Percentiles rank a stretch among this genome's conserved stretches.
Evolutionary conservation across 53 echinoderm and acorn worm species (phyloP).

Genomic region (Actinopyga echinites): DNA sequence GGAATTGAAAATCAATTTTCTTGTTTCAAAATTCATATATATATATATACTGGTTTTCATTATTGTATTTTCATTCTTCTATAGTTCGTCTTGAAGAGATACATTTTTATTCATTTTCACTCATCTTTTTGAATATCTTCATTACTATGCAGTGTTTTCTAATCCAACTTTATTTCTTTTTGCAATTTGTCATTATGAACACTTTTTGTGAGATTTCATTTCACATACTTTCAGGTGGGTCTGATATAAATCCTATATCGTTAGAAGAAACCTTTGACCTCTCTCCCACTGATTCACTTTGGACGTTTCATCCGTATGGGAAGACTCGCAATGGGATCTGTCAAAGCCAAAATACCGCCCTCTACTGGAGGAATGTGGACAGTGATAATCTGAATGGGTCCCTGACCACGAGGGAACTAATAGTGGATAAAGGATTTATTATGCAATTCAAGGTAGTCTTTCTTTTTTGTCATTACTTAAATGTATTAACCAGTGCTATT

Average conservation of each 20-base stretch:
- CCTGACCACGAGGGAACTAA: conserved; percentile 77
- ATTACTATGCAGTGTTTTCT: too few species aligned
- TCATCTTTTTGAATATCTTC: too few species aligned
- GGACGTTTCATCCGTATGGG: conserved; percentile 88
- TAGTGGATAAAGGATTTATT: conserved; percentile 76
- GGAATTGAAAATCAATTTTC: too few species aligned
- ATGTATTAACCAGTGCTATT: too few species aligned
- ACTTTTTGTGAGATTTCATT: neutral
- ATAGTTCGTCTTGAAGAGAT: too few species aligned
- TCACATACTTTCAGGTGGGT: conserved; percentile 65
- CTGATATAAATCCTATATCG: conserved; percentile 84
- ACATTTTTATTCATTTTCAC: too few species aligned
- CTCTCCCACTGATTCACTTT: conserved; percentile 48
- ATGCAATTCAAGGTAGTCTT: conserved; percentile 83
- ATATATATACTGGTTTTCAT: too few species aligned
- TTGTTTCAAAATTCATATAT: too few species aligned
- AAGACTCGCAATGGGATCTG: conserved; percentile 59
- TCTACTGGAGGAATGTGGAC: conserved; percentile 74
- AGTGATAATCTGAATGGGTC: conserved; percentile 55
- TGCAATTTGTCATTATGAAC: neutral
- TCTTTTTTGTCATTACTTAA: too few species aligned
- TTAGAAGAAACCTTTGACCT: conserved; percentile 68
- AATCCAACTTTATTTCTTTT: too few species aligned
- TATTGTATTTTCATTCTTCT: too few species aligned
- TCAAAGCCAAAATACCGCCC: conserved; percentile 58